Base-by-base conservation (phyloP, 2,113 vertebrate genomes). In the Archocentrus centrarchus region DNA sequence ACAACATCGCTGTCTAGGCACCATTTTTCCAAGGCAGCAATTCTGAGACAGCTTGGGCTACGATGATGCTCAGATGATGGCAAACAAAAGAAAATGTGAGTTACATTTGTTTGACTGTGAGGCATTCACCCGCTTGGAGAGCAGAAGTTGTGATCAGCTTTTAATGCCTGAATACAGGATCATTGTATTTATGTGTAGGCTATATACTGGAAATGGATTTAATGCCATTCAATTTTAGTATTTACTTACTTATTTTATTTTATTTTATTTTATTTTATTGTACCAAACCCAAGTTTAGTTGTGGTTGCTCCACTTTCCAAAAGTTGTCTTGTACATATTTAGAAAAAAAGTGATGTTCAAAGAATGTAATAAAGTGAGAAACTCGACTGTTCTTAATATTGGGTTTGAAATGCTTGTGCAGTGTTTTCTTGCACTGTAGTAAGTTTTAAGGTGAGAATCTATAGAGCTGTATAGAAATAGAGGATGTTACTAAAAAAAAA, bases 41-140 rank as follows among this genome's bases (percentile, higher is more conserved):
- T 62, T 84, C 58, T 37, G 30, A 14, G 82, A 44, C 70, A 78
- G 62, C 66, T 77, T n/a, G 4, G 47, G 18, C 47, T 9, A n/a
- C 0, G 3, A 2, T 0, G 62, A 77, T 30, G 27, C 17, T 79
- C 66, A 13, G 10, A 53, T 30, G 24, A 32, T 53, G 50, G 44
- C 7, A 70, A 53, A 70, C 20, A 70, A 13, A 70, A 50, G 24
- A 0, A 53, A 32, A 53, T 73, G 18, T 73, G 47, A 73, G 53
- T 53, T 1, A 32, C 3, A 1, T 0, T 68, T 44, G 14, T 68
- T 73, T 73, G 27, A 32, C 17, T 73, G 66, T 32, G 6, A 13
- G 2, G 66, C 50, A 32, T 17, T 73, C 24, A 32, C 66, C 30
- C 6, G 6, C 27, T 73, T 15, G 2, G 41, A 30, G 53, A 77